phyloP scores from a whole-genome alignment of 2,797 vertebrate species.

The Cottoperca gobio region DNA sequence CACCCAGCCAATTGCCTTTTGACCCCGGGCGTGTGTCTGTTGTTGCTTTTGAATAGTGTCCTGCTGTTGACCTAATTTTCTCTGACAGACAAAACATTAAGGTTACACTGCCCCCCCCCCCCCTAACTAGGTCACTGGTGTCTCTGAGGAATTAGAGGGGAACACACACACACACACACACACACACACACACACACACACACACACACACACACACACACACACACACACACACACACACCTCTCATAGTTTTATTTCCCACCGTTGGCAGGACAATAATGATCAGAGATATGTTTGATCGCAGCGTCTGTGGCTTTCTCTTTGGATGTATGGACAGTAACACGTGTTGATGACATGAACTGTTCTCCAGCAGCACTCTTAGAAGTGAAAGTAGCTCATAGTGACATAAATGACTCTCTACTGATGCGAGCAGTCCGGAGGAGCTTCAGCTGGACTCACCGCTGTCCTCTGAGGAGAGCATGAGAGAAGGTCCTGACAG shows the following conservation, averaged over 20 bases:
- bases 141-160: slow-evolving; percentile 8
- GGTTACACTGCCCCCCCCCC: slow-evolving; percentile 27
- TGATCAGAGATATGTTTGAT: background rate
- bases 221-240: background rate
- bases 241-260: too few species aligned
- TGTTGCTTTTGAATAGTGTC: slow-evolving; percentile 50
- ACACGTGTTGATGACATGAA: too few species aligned
- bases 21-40: slow-evolving; percentile 41
- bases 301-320: too few species aligned
- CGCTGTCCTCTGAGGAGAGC: slow-evolving; percentile 34
- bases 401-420: background rate
- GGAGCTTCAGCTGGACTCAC: slow-evolving; percentile 52
- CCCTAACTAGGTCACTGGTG: slow-evolving; percentile 56
- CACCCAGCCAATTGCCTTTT: slow-evolving; percentile 27
- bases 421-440: slow-evolving; percentile 51
- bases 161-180: background rate
- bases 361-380: background rate
- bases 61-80: slow-evolving; percentile 68
- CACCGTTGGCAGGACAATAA: background rate
- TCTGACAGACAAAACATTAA: slow-evolving; percentile 54
- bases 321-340: too few species aligned
- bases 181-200: background rate
- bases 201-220: background rate
- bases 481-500: slow-evolving; percentile 50
- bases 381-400: background rate